phyloP scores from a whole-genome alignment of 2,888 invertebrate genomes.

The Agonopterix heracliana region DNA sequence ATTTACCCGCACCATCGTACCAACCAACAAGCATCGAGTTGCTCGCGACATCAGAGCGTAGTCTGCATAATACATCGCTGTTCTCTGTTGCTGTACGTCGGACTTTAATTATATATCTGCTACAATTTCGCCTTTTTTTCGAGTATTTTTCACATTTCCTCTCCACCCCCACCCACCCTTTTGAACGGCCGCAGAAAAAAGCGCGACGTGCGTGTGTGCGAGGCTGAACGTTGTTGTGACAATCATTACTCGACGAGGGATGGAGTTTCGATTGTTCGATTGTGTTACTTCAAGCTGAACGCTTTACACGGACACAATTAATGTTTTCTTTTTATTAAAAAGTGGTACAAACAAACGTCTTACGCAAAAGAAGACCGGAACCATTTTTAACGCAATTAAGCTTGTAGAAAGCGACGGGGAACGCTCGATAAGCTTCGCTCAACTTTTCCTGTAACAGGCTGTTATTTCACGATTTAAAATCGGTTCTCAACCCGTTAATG shows the following conservation, averaged over 20 bases:
- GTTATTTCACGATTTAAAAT: slow-evolving; percentile 75
- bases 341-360: neutral
- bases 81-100: slow-evolving; percentile 65
- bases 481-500: slow-evolving; percentile 76
- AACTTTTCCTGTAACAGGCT: slow-evolving; percentile 75
- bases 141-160: slow-evolving; percentile 77
- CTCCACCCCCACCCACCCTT: slow-evolving; percentile 53
- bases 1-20: too few species aligned
- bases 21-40: slow-evolving; percentile 26
- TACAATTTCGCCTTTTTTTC: slow-evolving; percentile 76
- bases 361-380: neutral
- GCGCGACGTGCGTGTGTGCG: slow-evolving; percentile 49
- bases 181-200: slow-evolving; percentile 64
- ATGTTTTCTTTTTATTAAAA: neutral
- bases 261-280: neutral
- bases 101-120: slow-evolving; percentile 77
- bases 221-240: slow-evolving; percentile 25
- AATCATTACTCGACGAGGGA: slow-evolving; percentile 16
- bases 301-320: neutral
- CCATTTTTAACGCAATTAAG: slow-evolving; percentile 59
- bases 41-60: slow-evolving; percentile 52
- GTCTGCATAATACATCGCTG: slow-evolving; percentile 72
- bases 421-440: slow-evolving; percentile 68
- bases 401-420: slow-evolving; percentile 55
- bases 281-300: neutral